phyloP scores from a whole-genome alignment of 2,888 invertebrate species.

The Hesperia comma region DNA sequence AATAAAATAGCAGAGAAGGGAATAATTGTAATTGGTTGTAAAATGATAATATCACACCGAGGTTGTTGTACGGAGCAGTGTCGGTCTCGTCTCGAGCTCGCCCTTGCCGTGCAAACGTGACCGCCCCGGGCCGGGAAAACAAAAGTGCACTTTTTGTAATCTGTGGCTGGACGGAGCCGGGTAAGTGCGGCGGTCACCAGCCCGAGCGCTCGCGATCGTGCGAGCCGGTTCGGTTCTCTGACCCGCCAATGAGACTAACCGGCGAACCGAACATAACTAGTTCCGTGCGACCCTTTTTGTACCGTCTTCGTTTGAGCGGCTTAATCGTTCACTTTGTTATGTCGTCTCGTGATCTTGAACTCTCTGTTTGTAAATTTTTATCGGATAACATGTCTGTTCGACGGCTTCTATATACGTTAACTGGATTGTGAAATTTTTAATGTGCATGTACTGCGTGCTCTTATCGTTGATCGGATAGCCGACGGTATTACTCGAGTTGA shows the following conservation, averaged over 20 bases:
- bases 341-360: slow-evolving; percentile 39
- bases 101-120: slow-evolving; percentile 51
- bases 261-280: slow-evolving; percentile 48
- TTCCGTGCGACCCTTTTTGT: slow-evolving; percentile 39
- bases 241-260: slow-evolving; percentile 45
- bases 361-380: slow-evolving; percentile 26
- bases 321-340: slow-evolving; percentile 19
- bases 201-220: slow-evolving; percentile 34
- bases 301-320: slow-evolving; percentile 12
- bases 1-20: slow-evolving; percentile 9
- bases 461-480: slow-evolving; percentile 8
- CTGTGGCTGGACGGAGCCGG: slow-evolving; percentile 40
- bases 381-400: slow-evolving; percentile 33
- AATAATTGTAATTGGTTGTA: slow-evolving; percentile 1
- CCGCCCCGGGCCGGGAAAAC: slow-evolving; percentile 52
- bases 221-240: slow-evolving; percentile 49
- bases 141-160: slow-evolving; percentile 49
- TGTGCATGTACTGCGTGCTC: background rate
- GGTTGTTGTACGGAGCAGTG: slow-evolving; percentile 7
- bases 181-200: slow-evolving; percentile 32
- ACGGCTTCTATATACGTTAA: slow-evolving; percentile 24
- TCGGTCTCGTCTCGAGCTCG: slow-evolving; percentile 18
- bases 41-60: slow-evolving; percentile 1
- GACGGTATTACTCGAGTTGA: background rate
- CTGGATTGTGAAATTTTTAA: slow-evolving; percentile 6